These are phyloP conservation scores for Syngnathus acus DNA, from an alignment of 2,797 vertebrate genomes.

Conservation along the genomic window DNA sequence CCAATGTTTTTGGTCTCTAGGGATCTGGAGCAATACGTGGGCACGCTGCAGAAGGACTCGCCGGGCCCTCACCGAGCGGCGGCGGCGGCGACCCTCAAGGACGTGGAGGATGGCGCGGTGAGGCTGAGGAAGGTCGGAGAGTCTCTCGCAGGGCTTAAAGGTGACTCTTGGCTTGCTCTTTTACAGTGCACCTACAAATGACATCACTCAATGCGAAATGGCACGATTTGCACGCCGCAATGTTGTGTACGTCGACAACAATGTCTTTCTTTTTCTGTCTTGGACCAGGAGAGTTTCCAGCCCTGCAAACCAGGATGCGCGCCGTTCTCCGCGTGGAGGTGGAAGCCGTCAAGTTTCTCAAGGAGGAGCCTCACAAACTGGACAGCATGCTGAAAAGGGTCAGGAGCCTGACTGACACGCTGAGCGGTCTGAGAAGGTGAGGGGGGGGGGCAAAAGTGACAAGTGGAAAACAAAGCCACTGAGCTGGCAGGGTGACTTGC, in stretches of 20 bases:
- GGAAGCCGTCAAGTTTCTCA: conserved; percentile 93
- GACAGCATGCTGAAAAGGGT: conserved; percentile 94
- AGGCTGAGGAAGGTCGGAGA: conserved; percentile 90
- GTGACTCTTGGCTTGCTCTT: conserved; percentile 46
- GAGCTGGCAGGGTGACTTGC: conserved; percentile 24
- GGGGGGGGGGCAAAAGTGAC: conserved; percentile 9
- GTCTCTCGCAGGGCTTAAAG: conserved; percentile 88
- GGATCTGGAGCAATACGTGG: conserved; percentile 88
- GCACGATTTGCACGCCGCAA: neutral
- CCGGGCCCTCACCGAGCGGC: conserved; percentile 60
- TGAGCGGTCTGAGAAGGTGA: conserved; percentile 84
- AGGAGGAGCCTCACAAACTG: conserved; percentile 95
- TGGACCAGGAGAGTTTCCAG: conserved; percentile 84
- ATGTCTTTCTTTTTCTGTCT: conserved; percentile 3
- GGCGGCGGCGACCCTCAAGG: conserved; percentile 81
- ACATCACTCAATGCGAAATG: neutral
- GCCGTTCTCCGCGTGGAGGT: conserved; percentile 90
- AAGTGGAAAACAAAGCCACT: conserved; percentile 19
- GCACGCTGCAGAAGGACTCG: conserved; percentile 77
- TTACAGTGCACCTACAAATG: neutral
- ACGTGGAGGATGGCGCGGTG: conserved; percentile 89
- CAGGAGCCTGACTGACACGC: conserved; percentile 83
- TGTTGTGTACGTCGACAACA: neutral
- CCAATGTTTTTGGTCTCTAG: conserved; percentile 50
- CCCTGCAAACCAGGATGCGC: conserved; percentile 87